Conservation (phyloP, 1,140 invertebrate species). For the Orchesella cincta region DNA sequence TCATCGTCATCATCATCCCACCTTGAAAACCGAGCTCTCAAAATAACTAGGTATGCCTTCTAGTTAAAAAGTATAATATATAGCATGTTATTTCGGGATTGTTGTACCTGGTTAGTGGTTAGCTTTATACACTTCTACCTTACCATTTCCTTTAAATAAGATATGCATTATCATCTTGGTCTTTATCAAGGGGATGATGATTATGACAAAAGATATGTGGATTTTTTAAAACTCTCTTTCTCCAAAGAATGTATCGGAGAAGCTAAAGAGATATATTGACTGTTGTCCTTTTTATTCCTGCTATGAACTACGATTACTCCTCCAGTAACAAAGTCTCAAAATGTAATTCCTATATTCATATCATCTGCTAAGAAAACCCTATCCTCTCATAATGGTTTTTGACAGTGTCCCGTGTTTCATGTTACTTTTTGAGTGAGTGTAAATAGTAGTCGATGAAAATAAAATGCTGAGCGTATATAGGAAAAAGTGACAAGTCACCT, state of each 20-base stretch:
- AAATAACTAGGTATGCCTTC: slow-evolving; percentile 15
- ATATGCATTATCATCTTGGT: slow-evolving; percentile 7
- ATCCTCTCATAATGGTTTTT: too few relatives aligned
- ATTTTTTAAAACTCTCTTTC: slow-evolving; percentile 13
- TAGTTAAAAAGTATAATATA: neutral
- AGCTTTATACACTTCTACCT: slow-evolving; percentile 1
- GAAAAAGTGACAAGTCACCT: slow-evolving; percentile 14
- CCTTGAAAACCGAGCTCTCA: neutral
- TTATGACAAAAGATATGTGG: slow-evolving; percentile 20
- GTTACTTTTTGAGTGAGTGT: neutral
- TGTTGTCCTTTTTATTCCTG: neutral
- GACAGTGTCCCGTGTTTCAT: slow-evolving; percentile 22
- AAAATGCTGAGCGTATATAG: neutral
- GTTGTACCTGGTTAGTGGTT: slow-evolving; percentile 18
- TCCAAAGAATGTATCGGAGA: neutral
- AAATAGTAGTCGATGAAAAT: neutral
- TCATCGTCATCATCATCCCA: neutral
- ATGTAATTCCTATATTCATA: slow-evolving; percentile 23
- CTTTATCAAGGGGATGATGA: slow-evolving; percentile 24
- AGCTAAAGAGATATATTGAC: slow-evolving; percentile 9
- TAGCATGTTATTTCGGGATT: neutral
- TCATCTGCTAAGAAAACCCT: too few relatives aligned
- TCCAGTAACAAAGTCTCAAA: too few relatives aligned
- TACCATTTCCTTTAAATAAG: neutral
- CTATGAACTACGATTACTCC: too few relatives aligned